Conservation (phyloP, 2,113 vertebrate species). For the Dromiciops gliroides region DNA sequence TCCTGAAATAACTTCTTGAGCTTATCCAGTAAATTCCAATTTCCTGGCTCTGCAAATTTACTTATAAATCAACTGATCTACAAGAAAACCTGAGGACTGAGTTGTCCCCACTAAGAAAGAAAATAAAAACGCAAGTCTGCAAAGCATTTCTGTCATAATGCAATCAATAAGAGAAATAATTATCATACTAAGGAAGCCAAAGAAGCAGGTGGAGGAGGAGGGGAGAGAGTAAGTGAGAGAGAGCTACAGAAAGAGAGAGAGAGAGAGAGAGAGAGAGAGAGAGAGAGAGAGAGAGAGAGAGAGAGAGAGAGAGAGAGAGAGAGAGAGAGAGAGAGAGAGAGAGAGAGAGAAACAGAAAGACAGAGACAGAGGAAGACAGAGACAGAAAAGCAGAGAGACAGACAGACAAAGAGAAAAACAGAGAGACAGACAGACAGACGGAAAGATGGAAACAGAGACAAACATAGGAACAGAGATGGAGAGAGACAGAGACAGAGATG, state of each 20-base stretch:
- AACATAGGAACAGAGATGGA: no score
- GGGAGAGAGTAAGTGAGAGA: background rate
- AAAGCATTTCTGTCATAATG: background rate
- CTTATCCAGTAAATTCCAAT: slow-evolving; percentile 25
- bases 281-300: background rate
- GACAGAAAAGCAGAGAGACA: no score
- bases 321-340: no score
- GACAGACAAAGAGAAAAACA: no score
- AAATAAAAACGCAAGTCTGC: background rate
- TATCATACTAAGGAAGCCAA: background rate
- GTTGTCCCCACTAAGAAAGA: background rate
- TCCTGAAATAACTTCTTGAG: slow-evolving; percentile 49
- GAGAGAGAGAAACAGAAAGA: no score
- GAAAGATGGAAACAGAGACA: no score
- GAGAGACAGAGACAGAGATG: no score
- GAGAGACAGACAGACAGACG: no score
- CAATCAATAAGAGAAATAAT: background rate
- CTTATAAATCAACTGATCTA: background rate
- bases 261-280: background rate
- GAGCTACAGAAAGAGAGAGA: background rate
- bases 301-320: no score
- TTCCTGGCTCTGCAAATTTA: slow-evolving; percentile 42
- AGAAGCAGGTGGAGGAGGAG: background rate
- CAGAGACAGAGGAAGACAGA: no score
- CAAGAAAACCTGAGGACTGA: slow-evolving; percentile 25